phyloP scores from a whole-genome alignment of 2,888 invertebrate species.

The Amorpha juglandis region DNA sequence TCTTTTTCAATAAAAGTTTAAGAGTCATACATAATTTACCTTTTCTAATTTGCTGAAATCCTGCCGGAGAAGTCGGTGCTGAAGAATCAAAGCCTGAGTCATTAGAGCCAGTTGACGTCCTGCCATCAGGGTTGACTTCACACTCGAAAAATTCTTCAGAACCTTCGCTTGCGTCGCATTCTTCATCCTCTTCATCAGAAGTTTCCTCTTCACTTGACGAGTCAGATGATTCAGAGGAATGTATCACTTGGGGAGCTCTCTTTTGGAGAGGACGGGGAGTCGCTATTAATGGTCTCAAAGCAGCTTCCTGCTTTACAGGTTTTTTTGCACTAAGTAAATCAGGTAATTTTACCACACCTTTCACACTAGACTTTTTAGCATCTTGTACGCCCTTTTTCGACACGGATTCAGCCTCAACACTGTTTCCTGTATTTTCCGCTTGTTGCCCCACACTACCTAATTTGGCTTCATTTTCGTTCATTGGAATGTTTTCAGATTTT shows the following conservation, averaged over 20 bases:
- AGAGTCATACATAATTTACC: slow-evolving; percentile 66
- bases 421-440: slow-evolving; percentile 48
- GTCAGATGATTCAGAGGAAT: slow-evolving; percentile 72
- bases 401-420: slow-evolving; percentile 57
- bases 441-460: slow-evolving; percentile 38
- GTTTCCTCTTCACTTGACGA: slow-evolving; percentile 78
- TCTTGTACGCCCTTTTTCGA: slow-evolving; percentile 28
- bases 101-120: slow-evolving; percentile 90
- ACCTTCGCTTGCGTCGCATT: slow-evolving; percentile 71
- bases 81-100: slow-evolving; percentile 93
- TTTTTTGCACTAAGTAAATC: slow-evolving; percentile 49
- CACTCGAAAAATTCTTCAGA: slow-evolving; percentile 76
- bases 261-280: slow-evolving; percentile 86
- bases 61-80: slow-evolving; percentile 86
- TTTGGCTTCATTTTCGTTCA: slow-evolving; percentile 41
- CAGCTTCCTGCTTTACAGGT: slow-evolving; percentile 82
- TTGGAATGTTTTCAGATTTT: slow-evolving; percentile 66
- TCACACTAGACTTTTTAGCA: neutral
- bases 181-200: slow-evolving; percentile 74
- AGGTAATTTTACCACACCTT: slow-evolving; percentile 33
- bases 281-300: slow-evolving; percentile 83
- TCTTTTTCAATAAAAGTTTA: neutral
- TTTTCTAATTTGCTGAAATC: slow-evolving; percentile 85
- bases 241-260: slow-evolving; percentile 70
- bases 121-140: slow-evolving; percentile 81